Percentiles rank a stretch among this genome's conserved stretches.
Evolutionary conservation across 2,888 invertebrate genomes (phyloP).

Genomic region (Microctonus aethiopoides): DNA sequence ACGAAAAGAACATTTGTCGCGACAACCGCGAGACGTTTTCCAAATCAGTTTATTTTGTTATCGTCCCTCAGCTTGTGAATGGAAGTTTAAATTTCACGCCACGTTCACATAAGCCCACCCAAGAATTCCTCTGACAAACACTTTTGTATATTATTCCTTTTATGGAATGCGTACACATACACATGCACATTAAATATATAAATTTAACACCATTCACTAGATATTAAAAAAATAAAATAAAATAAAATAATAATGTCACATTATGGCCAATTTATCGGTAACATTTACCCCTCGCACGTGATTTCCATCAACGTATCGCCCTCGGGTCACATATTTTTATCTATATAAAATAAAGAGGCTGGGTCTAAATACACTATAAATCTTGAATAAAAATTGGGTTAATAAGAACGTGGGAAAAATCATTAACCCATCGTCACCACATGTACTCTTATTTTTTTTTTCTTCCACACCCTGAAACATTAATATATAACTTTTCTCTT

Average conservation of each 20-base stretch:
- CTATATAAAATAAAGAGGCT: not conserved
- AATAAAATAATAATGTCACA: not conserved
- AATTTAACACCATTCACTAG: not conserved
- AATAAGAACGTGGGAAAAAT: constrained; percentile 5
- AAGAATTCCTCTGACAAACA: not conserved
- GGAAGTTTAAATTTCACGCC: constrained; percentile 9
- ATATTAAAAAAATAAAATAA: not conserved
- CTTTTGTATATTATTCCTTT: not conserved
- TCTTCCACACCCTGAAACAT: not conserved
- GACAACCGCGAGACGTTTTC: not conserved
- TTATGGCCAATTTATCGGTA: not conserved
- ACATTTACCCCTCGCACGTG: not conserved
- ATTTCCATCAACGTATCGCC: not conserved
- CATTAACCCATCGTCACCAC: constrained; percentile 1
- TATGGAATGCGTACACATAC: not conserved
- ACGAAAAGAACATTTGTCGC: not conserved
- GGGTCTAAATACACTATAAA: not conserved
- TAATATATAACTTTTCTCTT: constrained; percentile 25
- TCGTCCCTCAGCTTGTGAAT: not conserved
- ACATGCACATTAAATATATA: not conserved
- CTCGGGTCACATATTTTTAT: not conserved
- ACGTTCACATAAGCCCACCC: constrained; percentile 2
- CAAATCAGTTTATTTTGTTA: constrained; percentile 7
- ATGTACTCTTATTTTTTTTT: constrained; percentile 14
- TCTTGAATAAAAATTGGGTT: not conserved